Percentiles rank a stretch among this genome's conserved stretches.
phyloP scores from a whole-genome alignment of 37 sponge, comb jelly and placozoan species.

The Ianthella basta region DNA sequence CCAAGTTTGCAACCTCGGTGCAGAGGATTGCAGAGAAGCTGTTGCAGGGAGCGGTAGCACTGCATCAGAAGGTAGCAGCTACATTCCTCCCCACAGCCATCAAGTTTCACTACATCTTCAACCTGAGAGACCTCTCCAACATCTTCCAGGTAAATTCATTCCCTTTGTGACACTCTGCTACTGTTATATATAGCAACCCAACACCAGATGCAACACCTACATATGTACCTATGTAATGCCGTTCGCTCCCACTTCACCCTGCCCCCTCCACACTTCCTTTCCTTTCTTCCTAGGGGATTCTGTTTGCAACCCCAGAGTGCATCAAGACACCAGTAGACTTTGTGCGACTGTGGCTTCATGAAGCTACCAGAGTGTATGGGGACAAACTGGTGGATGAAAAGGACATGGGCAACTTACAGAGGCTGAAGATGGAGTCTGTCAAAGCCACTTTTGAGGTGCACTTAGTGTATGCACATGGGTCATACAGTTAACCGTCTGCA shows the following conservation, averaged over 20 bases:
- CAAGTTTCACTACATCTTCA: conserved; percentile 99
- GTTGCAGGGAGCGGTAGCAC: conserved; percentile 74
- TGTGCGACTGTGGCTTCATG: conserved; percentile 97
- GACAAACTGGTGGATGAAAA: conserved; percentile 94
- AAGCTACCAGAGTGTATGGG: conserved; percentile 91
- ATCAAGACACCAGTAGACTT: conserved; percentile 88
- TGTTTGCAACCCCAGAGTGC: conserved; percentile 75
- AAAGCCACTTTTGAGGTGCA: conserved; percentile 83
- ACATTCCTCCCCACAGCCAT: conserved; percentile 98
- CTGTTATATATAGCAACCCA: not conserved
- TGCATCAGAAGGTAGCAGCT: conserved; percentile 76
- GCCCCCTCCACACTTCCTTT: not conserved
- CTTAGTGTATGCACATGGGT: too few relatives aligned
- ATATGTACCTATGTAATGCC: too few relatives aligned
- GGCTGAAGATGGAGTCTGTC: conserved; percentile 77
- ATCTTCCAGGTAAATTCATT: conserved; percentile 78
- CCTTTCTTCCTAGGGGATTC: conserved; percentile 64
- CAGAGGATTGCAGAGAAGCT: conserved; percentile 80
- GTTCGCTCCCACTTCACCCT: too few relatives aligned
- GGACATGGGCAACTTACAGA: conserved; percentile 80
- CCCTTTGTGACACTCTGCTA: not conserved
- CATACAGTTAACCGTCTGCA: too few relatives aligned
- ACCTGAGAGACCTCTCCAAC: conserved; percentile 96
- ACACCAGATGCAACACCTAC: not conserved
- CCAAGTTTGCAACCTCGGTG: conserved; percentile 60